Percentiles rank a stretch among this genome's conserved stretches.
These are phyloP conservation scores for Indicator indicator DNA, from an alignment of 2,113 vertebrate genomes.

Conservation along the genomic window DNA sequence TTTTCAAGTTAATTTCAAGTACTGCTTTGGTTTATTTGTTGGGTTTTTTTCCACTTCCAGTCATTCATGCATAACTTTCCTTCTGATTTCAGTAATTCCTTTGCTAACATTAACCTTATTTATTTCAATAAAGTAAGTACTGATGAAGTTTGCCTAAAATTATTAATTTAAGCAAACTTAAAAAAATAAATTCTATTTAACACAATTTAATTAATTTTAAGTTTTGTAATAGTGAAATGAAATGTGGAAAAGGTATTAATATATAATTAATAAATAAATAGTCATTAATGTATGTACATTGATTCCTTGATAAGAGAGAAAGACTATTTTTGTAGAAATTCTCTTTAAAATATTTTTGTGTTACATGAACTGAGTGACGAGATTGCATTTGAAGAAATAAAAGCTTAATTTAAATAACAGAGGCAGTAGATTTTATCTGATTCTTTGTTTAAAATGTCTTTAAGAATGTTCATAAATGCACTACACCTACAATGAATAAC, in stretches of 20 bases:
- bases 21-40: background rate
- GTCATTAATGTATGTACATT: background rate
- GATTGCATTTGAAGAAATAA: background rate
- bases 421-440: background rate
- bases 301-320: background rate
- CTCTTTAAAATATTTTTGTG: background rate
- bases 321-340: background rate
- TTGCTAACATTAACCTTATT: background rate
- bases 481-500: background rate
- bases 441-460: background rate
- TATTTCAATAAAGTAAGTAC: background rate
- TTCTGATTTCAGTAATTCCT: background rate
- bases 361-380: background rate
- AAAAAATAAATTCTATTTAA: no score
- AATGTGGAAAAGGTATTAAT: background rate
- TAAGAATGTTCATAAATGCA: background rate
- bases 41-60: background rate
- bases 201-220: background rate
- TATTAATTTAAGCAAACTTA: no score
- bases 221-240: background rate
- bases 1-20: constrained; percentile 26
- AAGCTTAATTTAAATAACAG: background rate
- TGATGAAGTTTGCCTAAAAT: background rate
- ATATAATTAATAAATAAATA: background rate
- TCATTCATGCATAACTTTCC: background rate